Percentiles rank a stretch among this genome's conserved stretches.
Conservation (phyloP, 2,888 invertebrate genomes). For the Lepidochitona cinerea region DNA sequence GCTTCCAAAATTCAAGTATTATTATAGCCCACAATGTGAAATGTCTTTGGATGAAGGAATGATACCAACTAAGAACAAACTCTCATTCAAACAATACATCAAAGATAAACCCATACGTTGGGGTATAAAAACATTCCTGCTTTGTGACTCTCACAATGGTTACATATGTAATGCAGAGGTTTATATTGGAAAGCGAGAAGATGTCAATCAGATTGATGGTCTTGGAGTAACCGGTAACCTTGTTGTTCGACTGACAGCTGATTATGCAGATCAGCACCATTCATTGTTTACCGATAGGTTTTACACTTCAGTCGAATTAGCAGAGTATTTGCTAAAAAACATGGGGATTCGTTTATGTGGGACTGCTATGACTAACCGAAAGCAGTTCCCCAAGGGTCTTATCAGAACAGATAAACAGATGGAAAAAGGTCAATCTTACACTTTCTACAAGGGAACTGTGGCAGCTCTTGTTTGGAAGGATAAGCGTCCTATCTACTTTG, state of each 20-base stretch:
- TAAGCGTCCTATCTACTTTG: too few relatives aligned
- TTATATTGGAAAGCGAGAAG: conserved; percentile 5
- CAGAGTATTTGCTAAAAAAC: too few relatives aligned
- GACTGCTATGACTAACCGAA: too few relatives aligned
- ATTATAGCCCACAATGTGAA: conserved; percentile 16
- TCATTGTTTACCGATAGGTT: too few relatives aligned
- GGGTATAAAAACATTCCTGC: conserved; percentile 20
- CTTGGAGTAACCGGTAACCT: conserved; percentile 19
- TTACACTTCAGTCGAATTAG: too few relatives aligned
- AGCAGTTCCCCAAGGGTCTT: too few relatives aligned
- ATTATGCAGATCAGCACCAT: too few relatives aligned
- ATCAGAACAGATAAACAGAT: too few relatives aligned
- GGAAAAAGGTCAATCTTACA: too few relatives aligned
- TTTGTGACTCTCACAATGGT: conserved; percentile 20
- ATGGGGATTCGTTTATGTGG: too few relatives aligned
- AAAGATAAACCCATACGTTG: conserved; percentile 21
- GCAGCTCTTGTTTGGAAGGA: too few relatives aligned
- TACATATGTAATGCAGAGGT: conserved; percentile 12
- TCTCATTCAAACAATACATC: conserved; percentile 21
- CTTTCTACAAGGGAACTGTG: too few relatives aligned
- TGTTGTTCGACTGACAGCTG: conserved; percentile 14
- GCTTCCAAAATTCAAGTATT: conserved; percentile 15
- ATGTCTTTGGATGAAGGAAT: conserved; percentile 28
- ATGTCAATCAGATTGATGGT: not conserved
- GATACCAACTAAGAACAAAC: conserved; percentile 15